These are phyloP conservation scores for Nasua narica DNA, from an alignment of 2,797 vertebrate species.

Conservation along the genomic window DNA sequence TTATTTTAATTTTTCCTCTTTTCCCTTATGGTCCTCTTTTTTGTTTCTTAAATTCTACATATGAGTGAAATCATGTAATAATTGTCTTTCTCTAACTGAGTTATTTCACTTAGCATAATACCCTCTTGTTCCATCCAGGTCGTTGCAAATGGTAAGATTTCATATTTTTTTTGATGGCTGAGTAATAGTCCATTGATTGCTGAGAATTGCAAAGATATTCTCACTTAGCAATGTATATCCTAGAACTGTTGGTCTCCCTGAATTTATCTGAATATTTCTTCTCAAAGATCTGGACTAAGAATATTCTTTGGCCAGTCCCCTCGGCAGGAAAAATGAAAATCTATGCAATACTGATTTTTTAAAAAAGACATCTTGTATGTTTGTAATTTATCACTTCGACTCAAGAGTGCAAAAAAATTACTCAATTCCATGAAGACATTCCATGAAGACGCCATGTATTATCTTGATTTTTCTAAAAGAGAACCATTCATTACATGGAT, in stretches of 20 bases:
- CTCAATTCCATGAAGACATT: conserved; percentile 22
- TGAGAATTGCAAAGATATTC: not conserved
- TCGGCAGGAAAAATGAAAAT: not conserved
- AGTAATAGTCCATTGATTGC: not conserved
- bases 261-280: conserved; percentile 32
- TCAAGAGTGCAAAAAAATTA: conserved; percentile 18
- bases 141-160: not conserved
- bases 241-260: not conserved
- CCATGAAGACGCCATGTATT: conserved; percentile 23
- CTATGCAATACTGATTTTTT: conserved; percentile 8
- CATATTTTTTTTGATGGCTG: not conserved
- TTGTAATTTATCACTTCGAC: conserved; percentile 37
- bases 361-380: not conserved
- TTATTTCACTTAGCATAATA: not conserved
- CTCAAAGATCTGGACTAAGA: not conserved
- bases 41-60: not conserved
- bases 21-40: not conserved
- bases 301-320: not conserved
- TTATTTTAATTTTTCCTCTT: not conserved
- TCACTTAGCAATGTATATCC: not conserved
- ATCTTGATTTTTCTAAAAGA: conserved; percentile 58
- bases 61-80: not conserved
- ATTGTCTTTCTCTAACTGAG: not conserved
- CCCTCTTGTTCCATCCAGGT: not conserved
- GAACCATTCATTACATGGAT: conserved; percentile 38